Evolutionary conservation across 2,797 vertebrate species (phyloP), one percentile per base, ranked within the genome.

Genomic region (Chaunax sp.): DNA sequence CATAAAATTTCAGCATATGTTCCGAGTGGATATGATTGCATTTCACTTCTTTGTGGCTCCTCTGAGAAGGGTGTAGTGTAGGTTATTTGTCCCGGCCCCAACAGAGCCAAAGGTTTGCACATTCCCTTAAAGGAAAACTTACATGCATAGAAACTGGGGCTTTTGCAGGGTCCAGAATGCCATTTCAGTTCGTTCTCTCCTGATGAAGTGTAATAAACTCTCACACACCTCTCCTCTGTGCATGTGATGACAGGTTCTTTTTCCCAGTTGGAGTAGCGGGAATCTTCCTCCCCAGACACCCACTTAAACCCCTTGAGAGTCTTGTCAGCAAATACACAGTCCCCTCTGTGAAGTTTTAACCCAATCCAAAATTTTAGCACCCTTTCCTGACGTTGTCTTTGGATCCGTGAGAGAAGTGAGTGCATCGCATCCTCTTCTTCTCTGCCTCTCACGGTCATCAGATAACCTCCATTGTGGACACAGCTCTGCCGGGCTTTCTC

Each of bases 261-360:
- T 15, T 57, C 73, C 94, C 94, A 94, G 72, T 92, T 93, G 55
- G 92, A 88, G 75, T 90, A 93, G 12, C 67, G 35, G n/a, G 90
- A 87, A 0, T 89, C 64, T 5, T 43, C 10, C 4, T 72, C 46
- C 10, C 78, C 87, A 6, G 87, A 78, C 1, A 78, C 64, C 94
- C 94, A 95, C 46, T 76, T 85, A 65, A 94, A 95, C 4, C 94
- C 93, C 53, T 25, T 72, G 13, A 94, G 83, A 6, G 40, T 14
- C 25, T 55, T 28, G 1, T 40, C 30, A 1, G 38, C 0, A 3
- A 61, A 12, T 6, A 87, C 70, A 14, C 94, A 95, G 19, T 74
- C 30, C 0, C 62, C 76, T 41, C 50, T 84, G 18, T 49, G 50
- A 26, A 89, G 80, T 60, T 79, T 90, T 22, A 95, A 61, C 61